A percentile compares a stretch with the other conserved stretches of the same genome.
Conservation (phyloP, 2,888 invertebrate species). For the Lutraria lutraria region DNA sequence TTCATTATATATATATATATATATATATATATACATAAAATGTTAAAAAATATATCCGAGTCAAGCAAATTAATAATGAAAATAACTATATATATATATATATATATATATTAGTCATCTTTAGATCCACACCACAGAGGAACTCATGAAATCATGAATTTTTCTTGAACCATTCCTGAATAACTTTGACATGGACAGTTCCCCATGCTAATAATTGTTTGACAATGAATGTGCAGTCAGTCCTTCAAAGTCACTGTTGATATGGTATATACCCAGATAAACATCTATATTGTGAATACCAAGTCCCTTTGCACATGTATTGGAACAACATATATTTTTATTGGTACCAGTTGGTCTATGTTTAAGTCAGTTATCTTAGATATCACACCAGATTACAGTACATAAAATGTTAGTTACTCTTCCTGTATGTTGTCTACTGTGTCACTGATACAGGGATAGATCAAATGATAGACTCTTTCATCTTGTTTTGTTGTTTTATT, state of each 20-base stretch:
- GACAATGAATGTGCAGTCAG: too few relatives aligned
- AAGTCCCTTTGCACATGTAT: neutral
- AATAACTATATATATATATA: too few relatives aligned
- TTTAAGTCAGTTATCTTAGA: neutral
- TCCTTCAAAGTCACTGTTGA: neutral
- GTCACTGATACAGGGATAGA: neutral
- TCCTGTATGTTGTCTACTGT: neutral
- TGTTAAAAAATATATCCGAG: too few relatives aligned
- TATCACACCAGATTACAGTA: neutral
- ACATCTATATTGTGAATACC: neutral
- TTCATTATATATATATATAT: too few relatives aligned
- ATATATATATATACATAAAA: too few relatives aligned
- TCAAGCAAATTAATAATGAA: too few relatives aligned
- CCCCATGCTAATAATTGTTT: too few relatives aligned
- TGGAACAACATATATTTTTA: slow-evolving; percentile 4
- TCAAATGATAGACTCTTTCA: slow-evolving; percentile 5
- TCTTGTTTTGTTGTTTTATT: neutral
- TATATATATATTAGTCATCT: too few relatives aligned
- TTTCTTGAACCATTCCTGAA: too few relatives aligned
- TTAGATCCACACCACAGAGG: too few relatives aligned
- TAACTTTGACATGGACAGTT: too few relatives aligned
- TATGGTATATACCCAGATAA: neutral
- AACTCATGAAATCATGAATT: too few relatives aligned
- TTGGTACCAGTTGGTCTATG: neutral
- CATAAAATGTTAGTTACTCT: neutral